A percentile compares a stretch with the other conserved stretches of the same genome.
Evolutionary conservation across 1,140 invertebrate genomes (phyloP).

Genomic region (Drosophila micromelanica): DNA sequence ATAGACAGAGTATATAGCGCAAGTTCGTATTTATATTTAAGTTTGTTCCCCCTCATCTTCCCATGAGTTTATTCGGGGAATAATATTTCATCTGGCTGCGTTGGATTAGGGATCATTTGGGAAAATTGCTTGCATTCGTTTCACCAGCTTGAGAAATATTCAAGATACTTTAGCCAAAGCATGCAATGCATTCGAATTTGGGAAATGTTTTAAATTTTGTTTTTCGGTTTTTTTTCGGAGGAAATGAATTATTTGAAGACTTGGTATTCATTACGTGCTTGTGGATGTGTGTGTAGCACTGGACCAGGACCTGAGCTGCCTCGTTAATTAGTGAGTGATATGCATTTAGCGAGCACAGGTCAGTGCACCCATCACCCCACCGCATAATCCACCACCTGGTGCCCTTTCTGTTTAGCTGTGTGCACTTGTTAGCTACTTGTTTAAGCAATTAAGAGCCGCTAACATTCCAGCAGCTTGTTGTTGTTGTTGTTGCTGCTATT

Average conservation of each 20-base stretch:
- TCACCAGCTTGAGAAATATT: constrained; percentile 14
- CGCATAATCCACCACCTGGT: not conserved
- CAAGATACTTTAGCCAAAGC: constrained; percentile 9
- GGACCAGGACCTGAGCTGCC: not conserved
- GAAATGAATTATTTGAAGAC: not conserved
- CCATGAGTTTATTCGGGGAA: not conserved
- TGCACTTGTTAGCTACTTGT: constrained; percentile 69
- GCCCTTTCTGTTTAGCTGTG: constrained; percentile 28
- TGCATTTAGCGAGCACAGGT: constrained; percentile 30
- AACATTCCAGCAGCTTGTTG: constrained; percentile 50
- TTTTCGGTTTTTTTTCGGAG: not conserved
- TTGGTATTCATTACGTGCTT: not conserved
- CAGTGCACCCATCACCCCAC: constrained; percentile 20
- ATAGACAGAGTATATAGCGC: not conserved
- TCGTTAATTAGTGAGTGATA: constrained; percentile 33
- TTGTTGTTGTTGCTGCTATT: constrained; percentile 39
- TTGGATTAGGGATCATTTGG: constrained; percentile 27
- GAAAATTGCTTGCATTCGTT: constrained; percentile 36
- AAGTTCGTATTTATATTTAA: not conserved
- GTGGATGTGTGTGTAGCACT: not conserved
- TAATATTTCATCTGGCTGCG: constrained; percentile 6
- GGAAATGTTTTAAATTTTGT: not conserved
- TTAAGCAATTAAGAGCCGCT: constrained; percentile 70
- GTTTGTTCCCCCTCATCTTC: not conserved
- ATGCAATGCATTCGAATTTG: constrained; percentile 1